Percentiles rank a stretch among this genome's conserved stretches.
phyloP scores from a whole-genome alignment of 1,140 invertebrate genomes.

The Portunus trituberculatus region DNA sequence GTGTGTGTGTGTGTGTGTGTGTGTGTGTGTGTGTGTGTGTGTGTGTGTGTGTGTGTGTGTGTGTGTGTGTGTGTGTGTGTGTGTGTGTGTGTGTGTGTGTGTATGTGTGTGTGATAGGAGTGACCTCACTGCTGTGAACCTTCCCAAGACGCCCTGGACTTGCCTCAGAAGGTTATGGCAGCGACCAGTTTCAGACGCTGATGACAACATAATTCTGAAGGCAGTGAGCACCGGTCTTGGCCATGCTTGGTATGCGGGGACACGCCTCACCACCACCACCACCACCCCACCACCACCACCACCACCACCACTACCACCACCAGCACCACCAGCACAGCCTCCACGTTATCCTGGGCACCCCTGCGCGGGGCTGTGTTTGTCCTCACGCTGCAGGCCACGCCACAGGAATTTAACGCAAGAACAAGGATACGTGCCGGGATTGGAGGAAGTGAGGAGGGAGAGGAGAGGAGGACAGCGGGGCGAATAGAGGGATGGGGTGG shows the following conservation, averaged over 20 bases:
- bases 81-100: not conserved
- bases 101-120: no score
- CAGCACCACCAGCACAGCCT: not conserved
- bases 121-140: not conserved
- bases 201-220: constrained; percentile 8
- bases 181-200: not conserved
- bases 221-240: not conserved
- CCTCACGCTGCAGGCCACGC: not conserved
- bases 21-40: no score
- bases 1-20: no score
- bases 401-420: not conserved
- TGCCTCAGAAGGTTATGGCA: not conserved
- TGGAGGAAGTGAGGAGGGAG: not conserved
- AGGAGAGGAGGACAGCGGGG: not conserved
- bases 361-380: not conserved
- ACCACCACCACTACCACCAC: not conserved
- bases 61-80: not conserved
- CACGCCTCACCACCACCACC: not conserved
- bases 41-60: not conserved
- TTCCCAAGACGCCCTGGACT: not conserved
- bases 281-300: not conserved
- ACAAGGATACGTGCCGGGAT: not conserved
- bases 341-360: not conserved
- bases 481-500: not conserved
- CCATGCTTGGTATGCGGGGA: constrained; percentile 1